These are phyloP conservation scores for Gobius niger DNA, from an alignment of 2,113 vertebrate species.

Conservation along the genomic window DNA sequence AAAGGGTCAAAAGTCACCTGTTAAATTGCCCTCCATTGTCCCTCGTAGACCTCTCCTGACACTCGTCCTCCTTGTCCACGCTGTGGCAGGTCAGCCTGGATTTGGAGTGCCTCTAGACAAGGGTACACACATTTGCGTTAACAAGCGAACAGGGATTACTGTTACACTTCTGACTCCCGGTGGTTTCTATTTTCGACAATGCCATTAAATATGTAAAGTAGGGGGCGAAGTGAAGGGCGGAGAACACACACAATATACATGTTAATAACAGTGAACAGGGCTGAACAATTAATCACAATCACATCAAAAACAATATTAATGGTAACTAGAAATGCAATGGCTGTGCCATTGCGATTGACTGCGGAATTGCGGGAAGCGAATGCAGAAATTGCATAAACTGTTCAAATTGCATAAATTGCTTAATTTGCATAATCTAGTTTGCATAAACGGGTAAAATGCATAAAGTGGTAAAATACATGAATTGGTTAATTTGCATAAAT, in stretches of 20 bases:
- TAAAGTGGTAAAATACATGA: too few relatives aligned
- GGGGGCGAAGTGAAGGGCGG: neutral
- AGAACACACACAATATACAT: neutral
- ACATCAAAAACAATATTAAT: too few relatives aligned
- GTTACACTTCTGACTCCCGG: neutral
- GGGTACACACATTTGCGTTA: conserved; percentile 5
- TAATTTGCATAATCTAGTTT: too few relatives aligned
- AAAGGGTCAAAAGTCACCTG: conserved; percentile 77
- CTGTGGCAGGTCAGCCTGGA: conserved; percentile 82
- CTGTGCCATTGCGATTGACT: too few relatives aligned
- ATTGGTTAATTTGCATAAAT: too few relatives aligned
- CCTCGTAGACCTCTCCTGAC: conserved; percentile 76
- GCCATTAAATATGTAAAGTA: neutral
- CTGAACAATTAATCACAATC: too few relatives aligned
- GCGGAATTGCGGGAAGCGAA: too few relatives aligned
- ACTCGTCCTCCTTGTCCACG: conserved; percentile 85
- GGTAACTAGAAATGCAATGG: too few relatives aligned
- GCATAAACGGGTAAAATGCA: too few relatives aligned
- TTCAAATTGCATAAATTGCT: too few relatives aligned
- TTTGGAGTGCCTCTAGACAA: conserved; percentile 84
- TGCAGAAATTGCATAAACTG: too few relatives aligned
- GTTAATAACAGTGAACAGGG: neutral
- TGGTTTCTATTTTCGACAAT: neutral
- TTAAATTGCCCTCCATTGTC: conserved; percentile 82
- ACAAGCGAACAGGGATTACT: neutral